Conservation (phyloP, 2,797 vertebrate species). For the Notamacropus eugenii region DNA sequence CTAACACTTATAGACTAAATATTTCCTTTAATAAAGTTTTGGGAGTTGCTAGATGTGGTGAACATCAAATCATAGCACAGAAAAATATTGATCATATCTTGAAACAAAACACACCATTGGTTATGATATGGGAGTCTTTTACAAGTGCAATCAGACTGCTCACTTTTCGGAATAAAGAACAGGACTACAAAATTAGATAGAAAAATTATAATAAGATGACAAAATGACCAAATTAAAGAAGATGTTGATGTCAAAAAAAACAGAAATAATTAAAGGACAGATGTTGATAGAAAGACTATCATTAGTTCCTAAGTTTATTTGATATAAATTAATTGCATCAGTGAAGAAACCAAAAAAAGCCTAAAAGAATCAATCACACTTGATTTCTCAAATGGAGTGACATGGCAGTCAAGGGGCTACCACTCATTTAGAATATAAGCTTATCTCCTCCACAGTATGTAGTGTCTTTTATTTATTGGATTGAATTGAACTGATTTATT, state of each 20-base stretch:
- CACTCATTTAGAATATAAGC: background rate
- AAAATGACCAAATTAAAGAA: background rate
- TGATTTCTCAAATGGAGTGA: background rate
- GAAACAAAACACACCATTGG: background rate
- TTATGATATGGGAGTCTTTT: background rate
- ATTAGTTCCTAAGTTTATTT: background rate
- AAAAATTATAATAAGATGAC: background rate
- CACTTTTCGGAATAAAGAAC: background rate
- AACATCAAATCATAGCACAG: background rate
- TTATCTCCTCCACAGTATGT: background rate
- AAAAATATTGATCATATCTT: background rate
- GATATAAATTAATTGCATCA: background rate
- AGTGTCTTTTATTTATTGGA: background rate
- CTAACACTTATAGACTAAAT: background rate
- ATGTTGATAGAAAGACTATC: background rate
- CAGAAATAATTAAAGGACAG: background rate
- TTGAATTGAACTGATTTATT: background rate
- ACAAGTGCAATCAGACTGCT: background rate
- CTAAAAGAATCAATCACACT: background rate
- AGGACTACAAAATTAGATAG: background rate
- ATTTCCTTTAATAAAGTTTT: background rate
- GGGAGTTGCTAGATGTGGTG: background rate
- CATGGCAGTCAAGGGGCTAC: background rate
- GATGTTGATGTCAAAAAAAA: background rate
- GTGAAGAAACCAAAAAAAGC: background rate